phyloP scores from a whole-genome alignment of 2,888 invertebrate species.

The Zaprionus bogoriensis region DNA sequence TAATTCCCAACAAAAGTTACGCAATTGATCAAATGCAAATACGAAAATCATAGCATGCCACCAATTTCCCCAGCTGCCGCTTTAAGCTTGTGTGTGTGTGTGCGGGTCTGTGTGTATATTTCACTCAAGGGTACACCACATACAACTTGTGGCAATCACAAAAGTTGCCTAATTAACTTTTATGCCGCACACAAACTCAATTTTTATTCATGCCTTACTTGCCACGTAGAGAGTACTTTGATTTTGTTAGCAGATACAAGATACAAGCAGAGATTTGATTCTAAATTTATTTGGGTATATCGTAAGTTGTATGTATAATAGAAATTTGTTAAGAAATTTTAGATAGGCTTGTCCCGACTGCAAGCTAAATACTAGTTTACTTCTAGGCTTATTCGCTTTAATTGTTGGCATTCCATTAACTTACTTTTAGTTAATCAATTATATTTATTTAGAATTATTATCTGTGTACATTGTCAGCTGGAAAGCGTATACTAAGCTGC shows the following conservation, averaged over 20 bases:
- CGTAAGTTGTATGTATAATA: too few relatives aligned
- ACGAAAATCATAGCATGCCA: conserved; percentile 16
- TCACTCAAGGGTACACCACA: conserved; percentile 10
- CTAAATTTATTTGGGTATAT: not conserved
- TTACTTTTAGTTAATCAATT: too few relatives aligned
- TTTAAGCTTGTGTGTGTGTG: not conserved
- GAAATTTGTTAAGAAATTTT: too few relatives aligned
- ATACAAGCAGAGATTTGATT: not conserved
- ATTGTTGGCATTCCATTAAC: too few relatives aligned
- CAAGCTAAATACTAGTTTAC: too few relatives aligned
- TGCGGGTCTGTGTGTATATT: not conserved
- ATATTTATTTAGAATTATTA: too few relatives aligned
- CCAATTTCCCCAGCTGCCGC: not conserved
- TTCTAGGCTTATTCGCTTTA: too few relatives aligned
- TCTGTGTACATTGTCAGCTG: too few relatives aligned
- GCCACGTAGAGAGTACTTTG: not conserved
- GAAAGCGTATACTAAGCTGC: not conserved
- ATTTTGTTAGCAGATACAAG: not conserved
- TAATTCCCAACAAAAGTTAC: not conserved
- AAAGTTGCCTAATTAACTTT: conserved; percentile 52
- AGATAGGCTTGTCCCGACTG: too few relatives aligned
- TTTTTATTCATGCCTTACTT: not conserved
- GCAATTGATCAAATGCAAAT: not conserved
- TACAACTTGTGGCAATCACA: not conserved
- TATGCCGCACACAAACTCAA: conserved; percentile 18